These are phyloP conservation scores for Venusia cambrica DNA, from an alignment of 2,888 invertebrate species.

Conservation along the genomic window DNA sequence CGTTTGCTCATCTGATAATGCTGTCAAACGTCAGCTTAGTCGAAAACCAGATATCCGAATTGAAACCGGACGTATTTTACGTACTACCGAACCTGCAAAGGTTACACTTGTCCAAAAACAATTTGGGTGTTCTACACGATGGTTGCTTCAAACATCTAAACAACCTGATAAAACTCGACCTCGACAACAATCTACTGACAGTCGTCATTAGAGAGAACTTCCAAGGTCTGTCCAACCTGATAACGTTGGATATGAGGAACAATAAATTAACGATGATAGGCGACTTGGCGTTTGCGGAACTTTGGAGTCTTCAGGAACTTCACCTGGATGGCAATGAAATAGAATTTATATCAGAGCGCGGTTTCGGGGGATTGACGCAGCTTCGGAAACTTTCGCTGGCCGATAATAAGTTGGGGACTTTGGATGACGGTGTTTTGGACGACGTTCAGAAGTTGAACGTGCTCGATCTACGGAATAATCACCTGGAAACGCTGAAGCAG, in stretches of 20 bases:
- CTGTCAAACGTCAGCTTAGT: conserved; percentile 86
- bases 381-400: conserved; percentile 86
- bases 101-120: conserved; percentile 91
- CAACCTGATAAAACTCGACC: conserved; percentile 88
- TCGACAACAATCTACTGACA: conserved; percentile 88
- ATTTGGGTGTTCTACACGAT: conserved; percentile 91
- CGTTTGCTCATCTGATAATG: conserved; percentile 88
- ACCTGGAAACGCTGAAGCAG: conserved; percentile 87
- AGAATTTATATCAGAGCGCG: conserved; percentile 88
- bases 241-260: conserved; percentile 86
- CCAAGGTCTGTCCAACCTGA: conserved; percentile 86
- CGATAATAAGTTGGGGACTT: conserved; percentile 86
- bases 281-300: conserved; percentile 90
- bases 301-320: conserved; percentile 87
- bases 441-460: conserved; percentile 86
- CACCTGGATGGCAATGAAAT: conserved; percentile 86
- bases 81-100: conserved; percentile 87
- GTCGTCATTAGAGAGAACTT: conserved; percentile 89
- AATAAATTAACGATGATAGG: conserved; percentile 90
- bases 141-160: conserved; percentile 89
- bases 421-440: conserved; percentile 86
- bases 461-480: conserved; percentile 89
- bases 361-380: conserved; percentile 87
- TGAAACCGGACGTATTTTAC: conserved; percentile 88
- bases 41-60: conserved; percentile 88